Evolutionary conservation across 2,888 invertebrate species (phyloP).

Genomic region (Morpho deidamia): DNA sequence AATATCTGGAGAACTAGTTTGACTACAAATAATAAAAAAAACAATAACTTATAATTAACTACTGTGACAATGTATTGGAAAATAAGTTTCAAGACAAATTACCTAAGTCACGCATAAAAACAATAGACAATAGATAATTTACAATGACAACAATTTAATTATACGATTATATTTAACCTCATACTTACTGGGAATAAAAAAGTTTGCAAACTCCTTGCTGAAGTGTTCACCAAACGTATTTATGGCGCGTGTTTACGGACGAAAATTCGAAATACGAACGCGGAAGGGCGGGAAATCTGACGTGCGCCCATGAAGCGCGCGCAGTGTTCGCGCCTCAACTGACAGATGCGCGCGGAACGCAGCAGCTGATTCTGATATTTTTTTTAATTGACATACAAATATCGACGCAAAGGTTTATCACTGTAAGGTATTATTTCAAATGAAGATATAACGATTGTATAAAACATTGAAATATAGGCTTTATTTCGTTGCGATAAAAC

Average conservation of each 20-base stretch:
- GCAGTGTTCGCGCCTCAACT: slow-evolving; percentile 57
- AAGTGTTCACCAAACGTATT: slow-evolving; percentile 1
- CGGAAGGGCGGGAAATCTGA: slow-evolving; percentile 31
- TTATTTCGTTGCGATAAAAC: slow-evolving; percentile 3
- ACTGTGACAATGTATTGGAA: too few relatives aligned
- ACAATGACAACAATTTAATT: background rate
- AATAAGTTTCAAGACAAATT: too few relatives aligned
- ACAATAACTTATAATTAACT: too few relatives aligned
- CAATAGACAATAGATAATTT: background rate
- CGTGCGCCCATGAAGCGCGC: slow-evolving; percentile 36
- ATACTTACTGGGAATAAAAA: slow-evolving; percentile 10
- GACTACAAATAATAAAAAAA: too few relatives aligned
- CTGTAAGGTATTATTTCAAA: slow-evolving; percentile 15
- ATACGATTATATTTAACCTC: background rate
- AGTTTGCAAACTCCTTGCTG: slow-evolving; percentile 4
- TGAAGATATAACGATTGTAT: background rate
- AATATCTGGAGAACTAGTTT: too few relatives aligned
- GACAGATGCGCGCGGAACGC: slow-evolving; percentile 45
- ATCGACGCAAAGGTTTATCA: slow-evolving; percentile 23
- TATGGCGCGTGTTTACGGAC: slow-evolving; percentile 18
- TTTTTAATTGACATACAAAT: slow-evolving; percentile 25
- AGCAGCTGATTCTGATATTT: slow-evolving; percentile 50
- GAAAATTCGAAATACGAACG: slow-evolving; percentile 11
- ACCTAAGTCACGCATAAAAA: background rate
- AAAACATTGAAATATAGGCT: slow-evolving; percentile 10